These are phyloP conservation scores for Menidia menidia DNA, from an alignment of 2,797 vertebrate genomes.

Conservation along the genomic window DNA sequence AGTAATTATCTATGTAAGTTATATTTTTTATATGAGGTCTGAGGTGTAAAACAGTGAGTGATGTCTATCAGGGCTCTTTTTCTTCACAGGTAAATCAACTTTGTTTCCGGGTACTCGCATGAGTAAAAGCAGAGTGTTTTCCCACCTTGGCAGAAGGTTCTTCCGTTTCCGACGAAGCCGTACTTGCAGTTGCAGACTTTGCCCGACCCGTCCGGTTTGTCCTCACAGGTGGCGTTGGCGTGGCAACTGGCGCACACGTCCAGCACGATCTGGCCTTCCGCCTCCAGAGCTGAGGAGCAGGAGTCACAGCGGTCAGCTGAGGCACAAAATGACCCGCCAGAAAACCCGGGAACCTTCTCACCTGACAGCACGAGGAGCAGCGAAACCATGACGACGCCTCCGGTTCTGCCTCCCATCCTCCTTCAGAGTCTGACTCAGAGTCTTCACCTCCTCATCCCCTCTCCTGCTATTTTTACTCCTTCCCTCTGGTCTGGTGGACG, in stretches of 20 bases:
- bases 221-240: slow-evolving; percentile 86
- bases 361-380: slow-evolving; percentile 67
- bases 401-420: slow-evolving; percentile 51
- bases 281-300: slow-evolving; percentile 28
- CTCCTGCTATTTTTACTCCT: slow-evolving; percentile 12
- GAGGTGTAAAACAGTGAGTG: too few species aligned
- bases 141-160: slow-evolving; percentile 88
- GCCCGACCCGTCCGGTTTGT: slow-evolving; percentile 82
- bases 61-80: too few species aligned
- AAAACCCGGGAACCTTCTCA: slow-evolving; percentile 47
- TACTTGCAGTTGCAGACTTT: slow-evolving; percentile 93
- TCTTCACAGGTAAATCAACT: too few species aligned
- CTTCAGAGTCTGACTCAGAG: slow-evolving; percentile 10
- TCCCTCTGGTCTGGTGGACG: slow-evolving; percentile 49
- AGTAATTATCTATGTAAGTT: too few species aligned
- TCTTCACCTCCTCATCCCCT: slow-evolving; percentile 26
- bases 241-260: slow-evolving; percentile 91
- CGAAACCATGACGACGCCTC: slow-evolving; percentile 24
- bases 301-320: background rate
- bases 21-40: too few species aligned
- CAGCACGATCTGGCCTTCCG: slow-evolving; percentile 27
- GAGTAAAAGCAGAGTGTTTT: background rate
- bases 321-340: too few species aligned
- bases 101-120: too few species aligned
- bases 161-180: slow-evolving; percentile 93